phyloP scores from a whole-genome alignment of 2,797 vertebrate species.

The Siniperca undulata region DNA sequence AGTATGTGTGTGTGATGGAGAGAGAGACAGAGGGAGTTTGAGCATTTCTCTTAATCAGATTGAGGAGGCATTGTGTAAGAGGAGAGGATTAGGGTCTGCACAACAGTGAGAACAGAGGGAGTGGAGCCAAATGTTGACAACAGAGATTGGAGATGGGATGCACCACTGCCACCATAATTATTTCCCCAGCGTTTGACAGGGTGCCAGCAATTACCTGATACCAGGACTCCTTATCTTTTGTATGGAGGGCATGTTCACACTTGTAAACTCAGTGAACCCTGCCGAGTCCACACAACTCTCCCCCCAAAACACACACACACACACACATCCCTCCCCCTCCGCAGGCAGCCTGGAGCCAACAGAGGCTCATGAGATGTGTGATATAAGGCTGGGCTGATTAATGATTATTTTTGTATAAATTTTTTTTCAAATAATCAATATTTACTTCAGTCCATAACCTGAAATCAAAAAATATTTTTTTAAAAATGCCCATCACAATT shows the following conservation, averaged over 20 bases:
- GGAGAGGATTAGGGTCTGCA: slow-evolving; percentile 62
- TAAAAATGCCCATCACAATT: background rate
- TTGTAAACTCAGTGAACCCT: slow-evolving; percentile 52
- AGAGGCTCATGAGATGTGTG: slow-evolving; percentile 20
- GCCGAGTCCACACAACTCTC: slow-evolving; percentile 17
- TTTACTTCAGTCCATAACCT: background rate
- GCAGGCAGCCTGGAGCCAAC: slow-evolving; percentile 57
- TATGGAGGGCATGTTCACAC: slow-evolving; percentile 78
- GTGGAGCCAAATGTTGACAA: slow-evolving; percentile 4
- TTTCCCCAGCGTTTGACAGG: slow-evolving; percentile 79
- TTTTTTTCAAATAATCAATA: background rate
- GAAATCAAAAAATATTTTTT: background rate
- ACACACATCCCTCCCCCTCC: slow-evolving; percentile 16
- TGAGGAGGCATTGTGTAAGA: slow-evolving; percentile 65
- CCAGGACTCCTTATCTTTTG: slow-evolving; percentile 76
- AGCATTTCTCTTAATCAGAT: slow-evolving; percentile 67
- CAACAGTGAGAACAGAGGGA: slow-evolving; percentile 53
- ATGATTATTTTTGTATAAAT: background rate
- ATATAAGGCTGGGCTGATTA: slow-evolving; percentile 7
- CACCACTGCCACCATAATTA: slow-evolving; percentile 79
- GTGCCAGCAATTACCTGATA: slow-evolving; percentile 86
- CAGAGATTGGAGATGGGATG: slow-evolving; percentile 35
- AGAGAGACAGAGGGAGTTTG: slow-evolving; percentile 8
- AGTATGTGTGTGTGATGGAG: background rate
- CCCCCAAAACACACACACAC: slow-evolving; percentile 24